phyloP scores from a whole-genome alignment of 2,113 vertebrate genomes.

The Phycodurus eques region DNA sequence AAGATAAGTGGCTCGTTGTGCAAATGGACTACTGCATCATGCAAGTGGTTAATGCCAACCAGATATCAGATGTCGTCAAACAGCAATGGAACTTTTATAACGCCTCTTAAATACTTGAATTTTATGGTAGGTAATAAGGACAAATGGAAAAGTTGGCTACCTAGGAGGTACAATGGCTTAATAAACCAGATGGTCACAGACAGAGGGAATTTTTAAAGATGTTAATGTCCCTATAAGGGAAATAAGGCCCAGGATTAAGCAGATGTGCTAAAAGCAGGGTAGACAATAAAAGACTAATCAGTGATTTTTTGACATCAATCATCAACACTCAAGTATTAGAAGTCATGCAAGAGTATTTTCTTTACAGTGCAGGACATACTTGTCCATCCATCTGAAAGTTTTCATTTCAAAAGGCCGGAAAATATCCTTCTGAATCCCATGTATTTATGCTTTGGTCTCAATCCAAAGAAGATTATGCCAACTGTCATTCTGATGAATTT shows the following conservation, averaged over 20 bases:
- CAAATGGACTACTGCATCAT: constrained; percentile 43
- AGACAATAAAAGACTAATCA: constrained; percentile 54
- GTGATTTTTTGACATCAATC: constrained; percentile 48
- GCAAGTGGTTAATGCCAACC: constrained; percentile 46
- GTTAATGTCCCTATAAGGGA: constrained; percentile 55
- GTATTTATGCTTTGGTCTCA: constrained; percentile 31
- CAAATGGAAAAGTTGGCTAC: constrained; percentile 57
- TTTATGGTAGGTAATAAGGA: constrained; percentile 66
- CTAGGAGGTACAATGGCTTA: constrained; percentile 53
- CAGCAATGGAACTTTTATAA: constrained; percentile 55
- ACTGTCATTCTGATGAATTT: constrained; percentile 52
- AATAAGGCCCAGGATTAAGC: constrained; percentile 57
- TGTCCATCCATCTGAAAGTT: constrained; percentile 18
- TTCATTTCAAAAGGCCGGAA: constrained; percentile 20
- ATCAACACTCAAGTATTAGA: constrained; percentile 42
- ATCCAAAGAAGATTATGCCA: constrained; percentile 57
- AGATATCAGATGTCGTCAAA: constrained; percentile 57
- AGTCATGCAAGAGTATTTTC: constrained; percentile 23
- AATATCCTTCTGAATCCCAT: constrained; percentile 27
- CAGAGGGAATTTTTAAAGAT: constrained; percentile 53
- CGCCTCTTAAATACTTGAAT: constrained; percentile 64
- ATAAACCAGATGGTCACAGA: constrained; percentile 68
- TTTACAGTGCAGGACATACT: constrained; percentile 7
- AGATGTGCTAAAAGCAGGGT: constrained; percentile 57
- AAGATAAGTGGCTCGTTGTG: constrained; percentile 39